Percentiles rank a stretch among this genome's conserved stretches.
Evolutionary conservation across 2,888 invertebrate species (phyloP).

Genomic region (Pollenia angustigena): DNA sequence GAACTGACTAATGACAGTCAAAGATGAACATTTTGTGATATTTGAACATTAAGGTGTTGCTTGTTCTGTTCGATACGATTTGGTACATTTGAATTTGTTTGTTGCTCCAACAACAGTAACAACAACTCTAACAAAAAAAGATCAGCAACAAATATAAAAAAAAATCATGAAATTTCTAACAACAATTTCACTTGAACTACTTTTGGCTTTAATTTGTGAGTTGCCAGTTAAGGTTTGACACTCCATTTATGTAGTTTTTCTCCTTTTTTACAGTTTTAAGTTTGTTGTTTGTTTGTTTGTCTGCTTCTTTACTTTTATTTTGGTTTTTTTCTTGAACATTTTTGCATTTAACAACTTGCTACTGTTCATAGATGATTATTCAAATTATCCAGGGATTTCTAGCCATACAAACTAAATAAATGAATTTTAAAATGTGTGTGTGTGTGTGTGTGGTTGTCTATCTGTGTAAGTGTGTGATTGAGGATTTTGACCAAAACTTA

Average conservation of each 20-base stretch:
- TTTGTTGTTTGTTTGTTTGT: conserved; percentile 37
- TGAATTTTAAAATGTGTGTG: not conserved
- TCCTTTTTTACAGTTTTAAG: conserved; percentile 59
- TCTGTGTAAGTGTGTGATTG: not conserved
- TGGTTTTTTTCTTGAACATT: conserved; percentile 12
- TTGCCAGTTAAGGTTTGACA: conserved; percentile 73
- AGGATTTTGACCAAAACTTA: conserved; percentile 63
- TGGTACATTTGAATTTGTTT: conserved; percentile 64
- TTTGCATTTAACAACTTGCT: conserved; percentile 72
- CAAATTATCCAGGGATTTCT: conserved; percentile 72
- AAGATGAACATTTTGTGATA: conserved; percentile 73
- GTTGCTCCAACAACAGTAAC: not conserved
- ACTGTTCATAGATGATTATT: conserved; percentile 73
- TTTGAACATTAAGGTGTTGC: conserved; percentile 73
- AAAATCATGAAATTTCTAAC: conserved; percentile 63
- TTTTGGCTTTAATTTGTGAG: conserved; percentile 74
- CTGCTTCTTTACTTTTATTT: conserved; percentile 30
- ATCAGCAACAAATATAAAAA: conserved; percentile 42
- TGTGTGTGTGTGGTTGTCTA: conserved; percentile 32
- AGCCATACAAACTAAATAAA: conserved; percentile 24
- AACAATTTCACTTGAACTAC: conserved; percentile 73
- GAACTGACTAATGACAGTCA: conserved; percentile 73
- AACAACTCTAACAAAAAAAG: conserved; percentile 7
- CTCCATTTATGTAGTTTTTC: conserved; percentile 66
- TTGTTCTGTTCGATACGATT: conserved; percentile 66